Conservation (phyloP, 64 coral and sea anemone species). For the Platygyra sinensis region DNA sequence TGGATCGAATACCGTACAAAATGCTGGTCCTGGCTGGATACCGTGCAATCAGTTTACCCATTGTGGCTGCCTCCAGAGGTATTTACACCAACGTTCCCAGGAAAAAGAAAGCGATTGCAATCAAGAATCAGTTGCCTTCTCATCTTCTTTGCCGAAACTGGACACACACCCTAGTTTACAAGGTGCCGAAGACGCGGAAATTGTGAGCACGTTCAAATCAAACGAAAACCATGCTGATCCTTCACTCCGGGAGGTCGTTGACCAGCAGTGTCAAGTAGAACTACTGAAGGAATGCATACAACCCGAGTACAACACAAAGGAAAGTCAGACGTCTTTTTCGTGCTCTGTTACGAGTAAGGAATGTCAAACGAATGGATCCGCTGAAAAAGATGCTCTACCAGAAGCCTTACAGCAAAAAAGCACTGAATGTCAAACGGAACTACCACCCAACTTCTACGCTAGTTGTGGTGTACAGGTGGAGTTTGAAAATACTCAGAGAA, state of each 20-base stretch:
- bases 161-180: background rate
- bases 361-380: background rate
- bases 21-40: background rate
- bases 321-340: background rate
- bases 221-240: background rate
- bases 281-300: background rate
- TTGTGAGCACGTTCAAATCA: background rate
- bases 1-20: too few relatives aligned
- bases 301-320: background rate
- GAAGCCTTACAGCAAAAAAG: background rate
- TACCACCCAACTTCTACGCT: background rate
- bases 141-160: background rate
- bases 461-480: background rate
- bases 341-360: background rate
- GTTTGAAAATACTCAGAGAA: background rate
- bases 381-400: background rate
- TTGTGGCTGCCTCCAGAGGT: background rate
- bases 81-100: background rate
- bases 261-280: background rate
- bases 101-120: background rate
- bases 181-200: background rate
- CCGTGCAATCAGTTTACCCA: background rate
- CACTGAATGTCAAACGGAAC: conserved; percentile 17
- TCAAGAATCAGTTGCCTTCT: background rate
- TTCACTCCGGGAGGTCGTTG: background rate